Conservation (phyloP, 2,797 vertebrate species). For the Melanotaenia trifasciata region DNA sequence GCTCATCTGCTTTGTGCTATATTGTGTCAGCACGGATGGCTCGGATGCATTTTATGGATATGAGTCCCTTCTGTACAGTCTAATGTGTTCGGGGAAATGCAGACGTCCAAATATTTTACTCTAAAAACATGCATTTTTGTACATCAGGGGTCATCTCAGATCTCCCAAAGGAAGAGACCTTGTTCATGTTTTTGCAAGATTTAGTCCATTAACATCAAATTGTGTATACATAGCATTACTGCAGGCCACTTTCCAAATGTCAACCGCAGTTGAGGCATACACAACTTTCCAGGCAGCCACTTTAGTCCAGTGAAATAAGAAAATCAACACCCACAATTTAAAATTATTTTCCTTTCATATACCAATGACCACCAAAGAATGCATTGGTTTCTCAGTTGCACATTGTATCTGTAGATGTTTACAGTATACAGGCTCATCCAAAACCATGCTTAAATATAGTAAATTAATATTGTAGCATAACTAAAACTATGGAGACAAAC, state of each 20-base stretch:
- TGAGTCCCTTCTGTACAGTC: neutral
- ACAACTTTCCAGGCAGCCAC: slow-evolving; percentile 38
- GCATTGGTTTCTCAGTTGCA: slow-evolving; percentile 3
- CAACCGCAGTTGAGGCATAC: slow-evolving; percentile 30
- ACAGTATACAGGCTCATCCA: slow-evolving; percentile 8
- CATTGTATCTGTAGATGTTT: neutral
- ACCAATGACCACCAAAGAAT: slow-evolving; percentile 10
- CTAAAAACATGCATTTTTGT: slow-evolving; percentile 10
- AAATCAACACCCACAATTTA: slow-evolving; percentile 45
- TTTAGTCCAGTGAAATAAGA: slow-evolving; percentile 28
- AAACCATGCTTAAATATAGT: slow-evolving; percentile 7
- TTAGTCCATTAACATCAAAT: slow-evolving; percentile 58
- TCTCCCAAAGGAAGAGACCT: slow-evolving; percentile 30
- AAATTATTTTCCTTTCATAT: slow-evolving; percentile 25
- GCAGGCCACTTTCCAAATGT: slow-evolving; percentile 40
- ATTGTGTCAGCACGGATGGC: neutral
- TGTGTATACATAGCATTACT: slow-evolving; percentile 48
- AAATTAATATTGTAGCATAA: neutral
- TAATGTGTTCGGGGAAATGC: neutral
- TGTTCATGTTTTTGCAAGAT: slow-evolving; percentile 38
- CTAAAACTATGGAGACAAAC: slow-evolving; percentile 13
- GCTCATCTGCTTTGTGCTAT: neutral
- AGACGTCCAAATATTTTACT: neutral
- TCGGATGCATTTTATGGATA: neutral
- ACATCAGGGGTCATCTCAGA: slow-evolving; percentile 36